Base-by-base conservation (phyloP, 2,113 vertebrate genomes). In the Nesogale talazaci region DNA sequence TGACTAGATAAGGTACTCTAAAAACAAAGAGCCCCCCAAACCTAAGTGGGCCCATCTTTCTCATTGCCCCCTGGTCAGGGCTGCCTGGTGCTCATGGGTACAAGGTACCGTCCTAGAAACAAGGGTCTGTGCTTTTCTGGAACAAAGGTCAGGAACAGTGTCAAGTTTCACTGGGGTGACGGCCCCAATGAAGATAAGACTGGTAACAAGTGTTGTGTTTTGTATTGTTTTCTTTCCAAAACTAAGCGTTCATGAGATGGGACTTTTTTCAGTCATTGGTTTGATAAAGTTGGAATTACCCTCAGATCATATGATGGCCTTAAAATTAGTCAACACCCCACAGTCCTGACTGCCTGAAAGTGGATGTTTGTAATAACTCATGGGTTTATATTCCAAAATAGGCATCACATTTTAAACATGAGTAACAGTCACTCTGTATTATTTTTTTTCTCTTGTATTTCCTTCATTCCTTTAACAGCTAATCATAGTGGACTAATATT, bases 281-380 rank as follows among this genome's bases (percentile, higher is more conserved):
- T 83, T 85, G 56, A 36, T 88, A 82, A 91, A 79, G 29, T 65
- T 65, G 36, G 78, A 90, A 36, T 90, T 93, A 42, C 25, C 61
- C 31, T 75, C 38, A 52, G 72, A 57, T 88, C 83, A 69, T 52
- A 38, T 11, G 40, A 83, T 31, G 67, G 40, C 34, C 46, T 87
- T 75, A 59, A 78, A 89, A 65, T n/a, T 23, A 83, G 67, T 17
- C 3, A 19, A 25, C 11, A 19, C 65, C 46, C 85, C 22, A 1
- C 3, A 72, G 40, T 65, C 25, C 27, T 34, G n/a, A 63, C 57
- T 46, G 31, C 61, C 36, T 22, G 36, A 22, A 36, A 89, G 46
- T 12, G 46, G 25, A 8, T 83, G 77, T 93, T 59, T 87, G 80
- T 14, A 74, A 3, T 52, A 83, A 56, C 12, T 14, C 72, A 52